Evolutionary conservation across 1,140 invertebrate genomes (phyloP).

Genomic region (Steinernema feltiae): DNA sequence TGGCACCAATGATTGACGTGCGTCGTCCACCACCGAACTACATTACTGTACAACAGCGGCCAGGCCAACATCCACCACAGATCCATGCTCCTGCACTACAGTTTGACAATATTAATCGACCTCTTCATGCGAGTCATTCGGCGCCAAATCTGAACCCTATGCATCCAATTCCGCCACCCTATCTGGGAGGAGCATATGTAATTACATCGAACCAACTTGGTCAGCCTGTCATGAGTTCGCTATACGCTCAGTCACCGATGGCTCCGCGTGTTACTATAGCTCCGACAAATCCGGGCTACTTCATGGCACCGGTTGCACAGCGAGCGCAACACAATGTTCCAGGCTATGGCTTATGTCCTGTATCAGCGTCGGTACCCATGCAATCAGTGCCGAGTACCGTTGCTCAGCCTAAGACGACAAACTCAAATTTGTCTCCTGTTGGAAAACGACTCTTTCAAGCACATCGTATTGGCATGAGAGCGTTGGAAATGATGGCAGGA

Average conservation of each 20-base stretch:
- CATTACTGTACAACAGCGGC: not conserved
- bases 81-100: not conserved
- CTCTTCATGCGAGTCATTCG: conserved; percentile 25
- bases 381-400: not conserved
- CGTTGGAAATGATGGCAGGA: conserved; percentile 21
- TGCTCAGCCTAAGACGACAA: not conserved
- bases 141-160: conserved; percentile 26
- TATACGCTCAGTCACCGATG: not conserved
- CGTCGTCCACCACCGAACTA: not conserved
- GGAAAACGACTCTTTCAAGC: conserved; percentile 23
- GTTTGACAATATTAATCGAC: not conserved
- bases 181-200: not conserved
- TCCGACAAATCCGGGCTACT: conserved; percentile 5
- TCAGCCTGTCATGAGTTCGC: not conserved
- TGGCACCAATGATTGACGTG: not conserved
- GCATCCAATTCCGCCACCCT: not conserved
- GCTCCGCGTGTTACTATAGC: not conserved
- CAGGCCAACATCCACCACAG: not conserved
- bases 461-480: conserved; percentile 21
- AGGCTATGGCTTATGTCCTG: not conserved
- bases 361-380: not conserved
- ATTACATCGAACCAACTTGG: not conserved
- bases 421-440: not conserved
- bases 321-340: not conserved
- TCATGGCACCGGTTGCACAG: not conserved